Evolutionary conservation across 2,888 invertebrate species (phyloP).

Genomic region (Acrobasis consociella): DNA sequence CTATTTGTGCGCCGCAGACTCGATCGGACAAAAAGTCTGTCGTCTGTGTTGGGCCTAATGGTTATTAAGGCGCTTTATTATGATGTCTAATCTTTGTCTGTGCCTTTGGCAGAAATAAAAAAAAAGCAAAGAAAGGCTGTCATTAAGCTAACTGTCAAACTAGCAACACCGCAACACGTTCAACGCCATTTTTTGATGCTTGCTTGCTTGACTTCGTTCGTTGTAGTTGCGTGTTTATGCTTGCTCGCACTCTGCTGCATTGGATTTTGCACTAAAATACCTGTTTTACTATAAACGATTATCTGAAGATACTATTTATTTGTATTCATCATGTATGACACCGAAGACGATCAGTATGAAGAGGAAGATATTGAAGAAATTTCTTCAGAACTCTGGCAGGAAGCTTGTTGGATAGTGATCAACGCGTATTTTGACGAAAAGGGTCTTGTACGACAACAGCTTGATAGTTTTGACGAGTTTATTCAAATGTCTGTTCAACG

Average conservation of each 20-base stretch:
- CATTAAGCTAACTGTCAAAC: no score
- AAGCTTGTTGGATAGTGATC: constrained; percentile 99
- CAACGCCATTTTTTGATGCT: not conserved
- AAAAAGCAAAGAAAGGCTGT: no score
- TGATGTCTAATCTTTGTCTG: no score
- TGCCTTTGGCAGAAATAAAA: no score
- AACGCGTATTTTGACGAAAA: constrained; percentile 99
- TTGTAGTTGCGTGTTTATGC: not conserved
- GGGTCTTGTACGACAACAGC: constrained; percentile 98
- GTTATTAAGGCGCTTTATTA: no score
- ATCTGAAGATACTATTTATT: not conserved
- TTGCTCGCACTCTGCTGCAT: not conserved
- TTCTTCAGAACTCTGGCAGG: constrained; percentile 99
- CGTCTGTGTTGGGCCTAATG: no score
- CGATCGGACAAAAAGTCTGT: no score
- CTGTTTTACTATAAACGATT: not conserved
- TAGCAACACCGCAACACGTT: no score
- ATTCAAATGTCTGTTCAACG: constrained; percentile 99
- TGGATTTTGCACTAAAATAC: not conserved
- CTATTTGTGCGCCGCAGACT: no score
- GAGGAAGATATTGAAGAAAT: constrained; percentile 97
- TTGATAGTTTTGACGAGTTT: constrained; percentile 99
- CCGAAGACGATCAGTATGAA: constrained; percentile 85
- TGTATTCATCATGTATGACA: constrained; percentile 66
- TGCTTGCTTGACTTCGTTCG: not conserved